phyloP scores from a whole-genome alignment of 92 coral and sea anemone species.

The Umimayanthus chanpuru region DNA sequence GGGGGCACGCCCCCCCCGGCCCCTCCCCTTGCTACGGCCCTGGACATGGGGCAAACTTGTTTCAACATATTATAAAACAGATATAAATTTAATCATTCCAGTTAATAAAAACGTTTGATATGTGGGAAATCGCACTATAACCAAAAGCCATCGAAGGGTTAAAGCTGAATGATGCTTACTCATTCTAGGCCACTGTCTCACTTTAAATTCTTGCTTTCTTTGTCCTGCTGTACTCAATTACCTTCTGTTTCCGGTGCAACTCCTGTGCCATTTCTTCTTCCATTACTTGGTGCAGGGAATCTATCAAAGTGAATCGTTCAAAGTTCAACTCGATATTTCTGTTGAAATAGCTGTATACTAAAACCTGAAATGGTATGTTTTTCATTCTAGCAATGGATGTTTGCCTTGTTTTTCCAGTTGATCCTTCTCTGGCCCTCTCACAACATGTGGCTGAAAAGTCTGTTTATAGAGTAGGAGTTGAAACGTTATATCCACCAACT shows the following conservation, averaged over 20 bases:
- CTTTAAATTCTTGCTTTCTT: not conserved
- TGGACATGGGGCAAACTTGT: too few species aligned
- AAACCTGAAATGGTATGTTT: not conserved
- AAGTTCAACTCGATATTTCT: not conserved
- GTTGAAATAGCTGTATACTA: not conserved
- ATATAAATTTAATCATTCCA: not conserved
- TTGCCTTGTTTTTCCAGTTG: too few species aligned
- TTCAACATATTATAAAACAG: too few species aligned
- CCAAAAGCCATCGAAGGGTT: not conserved
- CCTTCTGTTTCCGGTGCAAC: conserved; percentile 71
- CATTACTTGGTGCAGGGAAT: conserved; percentile 86
- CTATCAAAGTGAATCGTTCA: conserved; percentile 31
- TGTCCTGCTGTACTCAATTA: conserved; percentile 1
- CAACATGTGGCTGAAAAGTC: too few species aligned
- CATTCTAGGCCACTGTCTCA: not conserved
- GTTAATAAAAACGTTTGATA: not conserved
- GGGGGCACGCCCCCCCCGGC: too few species aligned
- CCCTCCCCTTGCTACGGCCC: too few species aligned
- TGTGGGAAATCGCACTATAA: not conserved
- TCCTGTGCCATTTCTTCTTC: conserved; percentile 84
- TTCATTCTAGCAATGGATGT: too few species aligned
- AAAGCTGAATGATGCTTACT: not conserved
- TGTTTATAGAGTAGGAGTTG: too few species aligned
- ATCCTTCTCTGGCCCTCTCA: too few species aligned
- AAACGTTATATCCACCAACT: not conserved